phyloP scores from a whole-genome alignment of 1,140 invertebrate species.

The Oryzaephilus surinamensis region DNA sequence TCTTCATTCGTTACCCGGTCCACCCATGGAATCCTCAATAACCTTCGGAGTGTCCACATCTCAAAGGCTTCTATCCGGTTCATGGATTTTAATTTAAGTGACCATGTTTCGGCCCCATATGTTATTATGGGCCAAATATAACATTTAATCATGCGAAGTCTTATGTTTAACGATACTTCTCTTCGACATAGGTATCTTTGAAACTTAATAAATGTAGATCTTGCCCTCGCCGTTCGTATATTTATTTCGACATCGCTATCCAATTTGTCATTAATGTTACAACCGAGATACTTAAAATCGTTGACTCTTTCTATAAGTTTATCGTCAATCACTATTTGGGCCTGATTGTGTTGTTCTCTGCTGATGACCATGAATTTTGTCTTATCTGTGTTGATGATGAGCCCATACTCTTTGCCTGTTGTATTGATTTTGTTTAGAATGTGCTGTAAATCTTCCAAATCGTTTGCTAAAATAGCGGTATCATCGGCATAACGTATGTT shows the following conservation, averaged over 20 bases:
- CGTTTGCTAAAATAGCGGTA: too few species aligned
- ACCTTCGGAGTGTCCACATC: too few species aligned
- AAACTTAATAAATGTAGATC: slow-evolving; percentile 3
- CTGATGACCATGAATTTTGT: not conserved
- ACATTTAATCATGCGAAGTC: too few species aligned
- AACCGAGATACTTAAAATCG: slow-evolving; percentile 8
- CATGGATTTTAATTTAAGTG: too few species aligned
- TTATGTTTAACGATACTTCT: not conserved
- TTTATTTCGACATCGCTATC: slow-evolving; percentile 3
- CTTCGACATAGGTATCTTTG: not conserved
- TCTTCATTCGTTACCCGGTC: too few species aligned
- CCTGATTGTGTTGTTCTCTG: not conserved
- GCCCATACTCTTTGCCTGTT: slow-evolving; percentile 2
- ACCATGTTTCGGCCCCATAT: too few species aligned
- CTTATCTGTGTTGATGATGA: slow-evolving; percentile 1
- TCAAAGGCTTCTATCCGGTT: too few species aligned
- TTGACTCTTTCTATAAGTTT: slow-evolving; percentile 1
- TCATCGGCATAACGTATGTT: slow-evolving; percentile 18
- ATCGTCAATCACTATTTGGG: not conserved
- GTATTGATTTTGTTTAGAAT: not conserved
- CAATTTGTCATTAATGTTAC: slow-evolving; percentile 1
- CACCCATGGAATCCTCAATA: too few species aligned
- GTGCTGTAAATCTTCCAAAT: too few species aligned
- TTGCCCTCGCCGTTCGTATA: slow-evolving; percentile 1
- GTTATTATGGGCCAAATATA: too few species aligned